phyloP scores from a whole-genome alignment of 1,140 invertebrate genomes.

The Drosophila kikkawai region DNA sequence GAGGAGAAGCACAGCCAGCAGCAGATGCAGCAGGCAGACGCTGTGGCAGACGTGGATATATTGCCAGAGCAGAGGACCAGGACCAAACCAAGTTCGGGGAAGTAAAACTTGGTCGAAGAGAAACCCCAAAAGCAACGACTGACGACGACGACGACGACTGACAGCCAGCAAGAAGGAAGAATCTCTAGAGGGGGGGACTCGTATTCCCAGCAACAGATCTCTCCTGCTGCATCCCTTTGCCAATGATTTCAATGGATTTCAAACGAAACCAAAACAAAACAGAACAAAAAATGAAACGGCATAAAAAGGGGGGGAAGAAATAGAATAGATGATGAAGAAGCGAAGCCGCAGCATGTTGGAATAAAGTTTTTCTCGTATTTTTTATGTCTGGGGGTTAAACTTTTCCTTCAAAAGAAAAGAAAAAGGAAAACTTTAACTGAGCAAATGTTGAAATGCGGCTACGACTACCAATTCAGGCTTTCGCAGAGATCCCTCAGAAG shows the following conservation, averaged over 20 bases:
- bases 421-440: constrained; percentile 35
- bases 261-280: constrained; percentile 32
- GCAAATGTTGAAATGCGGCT: constrained; percentile 38
- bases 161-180: constrained; percentile 16
- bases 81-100: constrained; percentile 8
- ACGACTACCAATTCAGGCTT: constrained; percentile 1
- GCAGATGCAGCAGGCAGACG: constrained; percentile 59
- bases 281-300: constrained; percentile 6
- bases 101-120: constrained; percentile 33
- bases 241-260: constrained; percentile 33
- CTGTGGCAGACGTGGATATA: constrained; percentile 79
- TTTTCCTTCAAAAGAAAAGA: constrained; percentile 19
- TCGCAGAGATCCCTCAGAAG: constrained; percentile 1
- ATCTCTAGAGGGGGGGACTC: neutral
- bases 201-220: constrained; percentile 35
- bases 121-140: constrained; percentile 40
- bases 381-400: constrained; percentile 27
- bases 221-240: constrained; percentile 1
- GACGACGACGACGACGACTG: constrained; percentile 30
- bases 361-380: constrained; percentile 32
- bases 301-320: constrained; percentile 6
- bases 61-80: constrained; percentile 41
- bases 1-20: constrained; percentile 8
- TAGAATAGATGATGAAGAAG: constrained; percentile 22
- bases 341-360: constrained; percentile 42